Evolutionary conservation across 2,888 invertebrate species (phyloP).

Genomic region (Salpingus planirostris): DNA sequence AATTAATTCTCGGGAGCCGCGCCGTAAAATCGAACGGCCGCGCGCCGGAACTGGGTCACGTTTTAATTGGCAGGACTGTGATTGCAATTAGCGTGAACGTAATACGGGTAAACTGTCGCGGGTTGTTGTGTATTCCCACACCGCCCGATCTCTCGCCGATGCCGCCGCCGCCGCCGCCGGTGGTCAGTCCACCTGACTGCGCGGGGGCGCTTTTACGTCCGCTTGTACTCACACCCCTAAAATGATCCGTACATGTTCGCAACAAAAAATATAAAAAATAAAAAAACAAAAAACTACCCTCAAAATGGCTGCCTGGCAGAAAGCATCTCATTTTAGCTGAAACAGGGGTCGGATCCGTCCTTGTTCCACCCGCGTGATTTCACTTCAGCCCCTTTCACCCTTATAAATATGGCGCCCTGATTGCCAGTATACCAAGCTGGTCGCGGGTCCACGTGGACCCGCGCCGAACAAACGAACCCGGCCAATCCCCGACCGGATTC

Average conservation of each 20-base stretch:
- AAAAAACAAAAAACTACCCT: conserved; percentile 55
- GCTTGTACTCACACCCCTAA: conserved; percentile 40
- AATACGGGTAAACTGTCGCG: conserved; percentile 33
- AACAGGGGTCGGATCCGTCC: conserved; percentile 43
- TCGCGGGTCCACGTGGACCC: conserved; percentile 39
- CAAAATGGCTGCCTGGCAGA: conserved; percentile 61
- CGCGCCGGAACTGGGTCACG: conserved; percentile 27
- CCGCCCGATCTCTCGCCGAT: conserved; percentile 16
- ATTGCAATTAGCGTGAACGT: conserved; percentile 36
- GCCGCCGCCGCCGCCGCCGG: conserved; percentile 11
- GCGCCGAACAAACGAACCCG: conserved; percentile 13
- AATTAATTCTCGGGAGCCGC: conserved; percentile 14
- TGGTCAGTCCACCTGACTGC: conserved; percentile 19
- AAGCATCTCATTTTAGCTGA: conserved; percentile 46
- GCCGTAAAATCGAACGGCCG: conserved; percentile 15
- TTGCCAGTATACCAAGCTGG: conserved; percentile 44
- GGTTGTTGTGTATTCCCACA: conserved; percentile 26
- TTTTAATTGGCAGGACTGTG: conserved; percentile 35
- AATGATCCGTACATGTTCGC: conserved; percentile 42
- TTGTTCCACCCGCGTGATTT: conserved; percentile 44
- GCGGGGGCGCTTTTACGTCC: conserved; percentile 32
- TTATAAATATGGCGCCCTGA: conserved; percentile 47
- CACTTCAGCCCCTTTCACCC: conserved; percentile 44
- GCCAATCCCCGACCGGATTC: conserved; percentile 20
- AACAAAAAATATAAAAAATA: conserved; percentile 35